Percentiles rank a stretch among this genome's conserved stretches.
Conservation (phyloP, 1,140 invertebrate genomes). For the Magallana gigas region DNA sequence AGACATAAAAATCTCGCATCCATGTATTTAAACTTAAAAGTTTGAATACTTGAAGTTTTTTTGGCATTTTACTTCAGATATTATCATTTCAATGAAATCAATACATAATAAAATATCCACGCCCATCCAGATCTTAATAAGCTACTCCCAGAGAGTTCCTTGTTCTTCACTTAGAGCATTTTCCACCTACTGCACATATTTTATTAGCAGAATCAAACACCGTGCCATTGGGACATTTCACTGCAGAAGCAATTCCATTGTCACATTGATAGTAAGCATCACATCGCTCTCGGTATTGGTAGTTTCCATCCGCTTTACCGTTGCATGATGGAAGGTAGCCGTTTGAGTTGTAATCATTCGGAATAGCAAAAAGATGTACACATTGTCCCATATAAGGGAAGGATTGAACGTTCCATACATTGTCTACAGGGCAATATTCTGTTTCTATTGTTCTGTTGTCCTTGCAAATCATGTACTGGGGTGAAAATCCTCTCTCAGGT, state of each 20-base stretch:
- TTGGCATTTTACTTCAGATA: too few relatives aligned
- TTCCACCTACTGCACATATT: not conserved
- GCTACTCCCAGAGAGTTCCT: too few relatives aligned
- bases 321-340: not conserved
- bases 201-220: not conserved
- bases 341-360: not conserved
- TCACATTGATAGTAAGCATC: constrained; percentile 13
- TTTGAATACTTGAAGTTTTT: too few relatives aligned
- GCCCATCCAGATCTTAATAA: too few relatives aligned
- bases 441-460: not conserved
- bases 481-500: not conserved
- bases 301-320: not conserved
- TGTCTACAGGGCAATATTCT: not conserved
- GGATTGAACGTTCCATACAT: not conserved
- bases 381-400: not conserved
- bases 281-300: not conserved
- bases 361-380: constrained; percentile 4
- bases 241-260: not conserved
- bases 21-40: too few relatives aligned
- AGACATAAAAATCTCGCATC: too few relatives aligned
- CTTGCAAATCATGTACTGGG: not conserved
- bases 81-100: too few relatives aligned
- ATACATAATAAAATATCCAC: too few relatives aligned
- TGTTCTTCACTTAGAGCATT: not conserved
- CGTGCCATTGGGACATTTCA: not conserved